Conservation (phyloP, 2,797 vertebrate species). For the Iguana delicatissima region DNA sequence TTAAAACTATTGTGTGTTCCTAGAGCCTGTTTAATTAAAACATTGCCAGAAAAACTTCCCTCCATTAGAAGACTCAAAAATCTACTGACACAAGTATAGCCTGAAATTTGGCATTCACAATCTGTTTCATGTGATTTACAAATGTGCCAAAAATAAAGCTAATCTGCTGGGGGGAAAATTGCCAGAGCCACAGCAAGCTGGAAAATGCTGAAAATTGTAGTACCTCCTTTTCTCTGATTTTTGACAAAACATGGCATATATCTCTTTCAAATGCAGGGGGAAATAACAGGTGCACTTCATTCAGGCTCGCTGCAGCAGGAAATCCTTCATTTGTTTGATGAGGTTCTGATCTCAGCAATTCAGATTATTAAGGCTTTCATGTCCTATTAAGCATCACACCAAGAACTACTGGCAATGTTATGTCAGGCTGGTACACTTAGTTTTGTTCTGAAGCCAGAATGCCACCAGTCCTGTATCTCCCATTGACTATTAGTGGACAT, state of each 20-base stretch:
- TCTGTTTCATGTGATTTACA: not conserved
- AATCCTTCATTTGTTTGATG: too few species aligned
- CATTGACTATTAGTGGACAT: too few species aligned
- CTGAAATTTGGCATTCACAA: not conserved
- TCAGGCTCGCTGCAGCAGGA: too few species aligned
- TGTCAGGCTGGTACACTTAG: too few species aligned
- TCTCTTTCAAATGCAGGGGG: not conserved
- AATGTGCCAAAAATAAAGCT: not conserved
- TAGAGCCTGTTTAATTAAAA: not conserved
- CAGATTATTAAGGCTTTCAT: too few species aligned
- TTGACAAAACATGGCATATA: not conserved
- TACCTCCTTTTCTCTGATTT: not conserved
- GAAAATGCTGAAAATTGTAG: not conserved
- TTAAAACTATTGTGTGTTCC: not conserved
- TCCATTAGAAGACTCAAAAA: not conserved
- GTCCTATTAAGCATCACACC: too few species aligned
- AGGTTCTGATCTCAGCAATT: too few species aligned
- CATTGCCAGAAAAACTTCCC: not conserved
- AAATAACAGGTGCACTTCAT: not conserved
- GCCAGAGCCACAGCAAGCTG: not conserved
- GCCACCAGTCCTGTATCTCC: too few species aligned
- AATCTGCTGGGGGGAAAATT: not conserved
- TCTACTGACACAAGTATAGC: not conserved
- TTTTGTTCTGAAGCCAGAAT: too few species aligned
- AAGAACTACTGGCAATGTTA: too few species aligned